These are phyloP conservation scores for Calidris pygmaea DNA, from an alignment of 2,113 vertebrate genomes.

Conservation along the genomic window DNA sequence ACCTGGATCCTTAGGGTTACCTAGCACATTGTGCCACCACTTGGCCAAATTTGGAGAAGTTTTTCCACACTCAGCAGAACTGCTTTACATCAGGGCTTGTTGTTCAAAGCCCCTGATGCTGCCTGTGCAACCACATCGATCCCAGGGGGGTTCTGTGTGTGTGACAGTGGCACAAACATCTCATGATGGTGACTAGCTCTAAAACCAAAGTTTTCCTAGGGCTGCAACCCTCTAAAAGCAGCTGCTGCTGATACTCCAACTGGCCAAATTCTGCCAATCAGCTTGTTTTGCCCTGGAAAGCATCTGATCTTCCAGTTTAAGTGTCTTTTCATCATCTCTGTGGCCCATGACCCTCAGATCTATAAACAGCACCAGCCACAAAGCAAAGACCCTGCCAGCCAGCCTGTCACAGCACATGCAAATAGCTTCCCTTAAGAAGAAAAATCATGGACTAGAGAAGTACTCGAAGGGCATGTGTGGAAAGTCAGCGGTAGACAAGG, in stretches of 20 bases:
- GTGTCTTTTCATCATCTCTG: not conserved
- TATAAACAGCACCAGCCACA: not conserved
- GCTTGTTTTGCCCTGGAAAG: not conserved
- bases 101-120: not conserved
- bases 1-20: not conserved
- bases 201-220: not conserved
- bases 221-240: not conserved
- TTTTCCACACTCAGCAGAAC: not conserved
- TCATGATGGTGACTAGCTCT: rapidly evolving
- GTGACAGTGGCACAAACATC: not conserved
- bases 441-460: not conserved
- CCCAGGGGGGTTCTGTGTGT: rapidly evolving
- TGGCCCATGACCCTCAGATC: not conserved
- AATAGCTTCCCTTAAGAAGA: not conserved
- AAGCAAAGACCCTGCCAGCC: not conserved
- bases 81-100: not conserved
- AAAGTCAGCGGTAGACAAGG: not conserved
- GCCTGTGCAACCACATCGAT: not conserved
- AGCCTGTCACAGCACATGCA: not conserved
- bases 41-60: not conserved
- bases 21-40: not conserved
- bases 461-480: not conserved
- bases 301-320: not conserved
- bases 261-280: not conserved
- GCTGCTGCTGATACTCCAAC: not conserved